A percentile compares a stretch with the other conserved stretches of the same genome.
These are phyloP conservation scores for Laticauda colubrina DNA, from an alignment of 2,113 vertebrate species.

Conservation along the genomic window DNA sequence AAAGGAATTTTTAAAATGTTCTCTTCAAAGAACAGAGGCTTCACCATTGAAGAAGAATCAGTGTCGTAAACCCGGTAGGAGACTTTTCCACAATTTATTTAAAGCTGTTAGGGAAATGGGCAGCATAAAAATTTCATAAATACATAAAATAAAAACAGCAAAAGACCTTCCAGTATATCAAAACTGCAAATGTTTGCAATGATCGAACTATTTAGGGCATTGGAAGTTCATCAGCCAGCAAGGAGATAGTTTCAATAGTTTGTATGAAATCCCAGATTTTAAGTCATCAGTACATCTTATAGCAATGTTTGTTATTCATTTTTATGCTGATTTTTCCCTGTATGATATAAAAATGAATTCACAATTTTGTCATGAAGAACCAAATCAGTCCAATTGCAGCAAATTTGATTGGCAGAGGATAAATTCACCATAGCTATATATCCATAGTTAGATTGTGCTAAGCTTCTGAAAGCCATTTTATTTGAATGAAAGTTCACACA, in stretches of 20 bases:
- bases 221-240: slow-evolving; percentile 16
- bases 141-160: not conserved
- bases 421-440: not conserved
- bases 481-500: not conserved
- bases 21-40: not conserved
- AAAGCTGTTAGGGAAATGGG: not conserved
- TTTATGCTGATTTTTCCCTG: not conserved
- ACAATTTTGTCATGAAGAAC: not conserved
- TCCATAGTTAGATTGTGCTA: not conserved
- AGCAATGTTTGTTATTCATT: not conserved
- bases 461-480: not conserved
- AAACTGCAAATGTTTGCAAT: not conserved
- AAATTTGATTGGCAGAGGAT: not conserved
- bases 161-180: not conserved
- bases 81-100: not conserved
- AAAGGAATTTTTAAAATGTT: not conserved
- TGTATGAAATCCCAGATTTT: not conserved
- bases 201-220: not conserved
- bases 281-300: not conserved
- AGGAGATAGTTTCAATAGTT: not conserved
- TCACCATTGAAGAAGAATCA: not conserved
- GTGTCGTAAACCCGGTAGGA: not conserved
- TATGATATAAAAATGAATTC: not conserved
- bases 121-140: not conserved
- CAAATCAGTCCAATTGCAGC: not conserved